phyloP scores from a whole-genome alignment of 2,113 vertebrate species.

The Corythornis cristatus region DNA sequence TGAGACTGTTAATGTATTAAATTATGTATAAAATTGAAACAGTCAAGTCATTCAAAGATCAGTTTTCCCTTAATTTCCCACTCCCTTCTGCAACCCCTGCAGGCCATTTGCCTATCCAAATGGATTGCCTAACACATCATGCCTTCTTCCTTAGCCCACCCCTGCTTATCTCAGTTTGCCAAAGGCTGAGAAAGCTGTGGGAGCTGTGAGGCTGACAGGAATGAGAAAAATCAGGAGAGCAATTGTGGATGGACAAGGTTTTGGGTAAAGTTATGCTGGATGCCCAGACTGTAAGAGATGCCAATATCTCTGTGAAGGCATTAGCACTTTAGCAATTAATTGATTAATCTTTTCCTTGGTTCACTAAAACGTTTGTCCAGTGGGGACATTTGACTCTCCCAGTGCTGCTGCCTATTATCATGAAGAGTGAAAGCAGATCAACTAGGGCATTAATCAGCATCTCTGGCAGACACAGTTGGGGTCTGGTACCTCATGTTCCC shows the following conservation, averaged over 20 bases:
- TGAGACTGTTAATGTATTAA: background rate
- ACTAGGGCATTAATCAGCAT: background rate
- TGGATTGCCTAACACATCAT: background rate
- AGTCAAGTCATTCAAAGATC: background rate
- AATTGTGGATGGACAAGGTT: background rate
- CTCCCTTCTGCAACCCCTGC: background rate
- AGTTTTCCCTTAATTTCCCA: background rate
- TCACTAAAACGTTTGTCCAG: background rate
- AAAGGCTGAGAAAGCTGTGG: background rate
- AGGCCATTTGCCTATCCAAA: background rate
- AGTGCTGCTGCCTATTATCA: background rate
- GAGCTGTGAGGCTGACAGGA: background rate
- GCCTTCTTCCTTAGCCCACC: background rate
- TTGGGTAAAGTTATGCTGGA: background rate
- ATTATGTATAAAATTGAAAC: background rate
- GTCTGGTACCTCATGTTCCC: background rate
- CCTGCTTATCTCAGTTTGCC: background rate
- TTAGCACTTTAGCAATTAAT: background rate
- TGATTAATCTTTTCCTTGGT: background rate
- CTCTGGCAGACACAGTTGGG: background rate
- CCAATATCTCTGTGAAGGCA: background rate
- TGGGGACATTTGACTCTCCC: background rate
- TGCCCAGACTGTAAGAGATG: background rate
- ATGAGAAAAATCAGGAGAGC: background rate
- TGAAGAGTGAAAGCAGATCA: background rate